A percentile compares a stretch with the other conserved stretches of the same genome.
phyloP scores from a whole-genome alignment of 2,888 invertebrate genomes.

The Cantharis lateralis region DNA sequence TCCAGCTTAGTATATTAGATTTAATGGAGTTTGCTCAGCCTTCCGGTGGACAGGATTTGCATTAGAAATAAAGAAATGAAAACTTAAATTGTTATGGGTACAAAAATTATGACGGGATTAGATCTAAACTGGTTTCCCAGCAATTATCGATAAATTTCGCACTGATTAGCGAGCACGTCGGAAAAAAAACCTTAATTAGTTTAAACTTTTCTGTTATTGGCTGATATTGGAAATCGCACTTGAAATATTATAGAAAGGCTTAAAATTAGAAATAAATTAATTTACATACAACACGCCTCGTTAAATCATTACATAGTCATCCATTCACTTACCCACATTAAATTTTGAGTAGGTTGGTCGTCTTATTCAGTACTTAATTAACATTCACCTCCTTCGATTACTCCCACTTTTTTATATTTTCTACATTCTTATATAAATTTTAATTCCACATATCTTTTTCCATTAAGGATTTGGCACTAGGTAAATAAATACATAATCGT shows the following conservation, averaged over 20 bases:
- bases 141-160: too few species aligned
- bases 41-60: too few species aligned
- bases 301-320: slow-evolving; percentile 8
- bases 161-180: background rate
- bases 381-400: slow-evolving; percentile 12
- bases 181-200: background rate
- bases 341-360: slow-evolving; percentile 13
- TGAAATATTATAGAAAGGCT: background rate
- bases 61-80: too few species aligned
- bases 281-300: slow-evolving; percentile 17
- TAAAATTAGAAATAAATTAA: slow-evolving; percentile 11
- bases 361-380: slow-evolving; percentile 18
- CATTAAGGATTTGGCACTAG: background rate
- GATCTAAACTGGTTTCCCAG: too few species aligned
- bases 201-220: background rate
- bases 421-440: background rate
- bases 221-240: background rate
- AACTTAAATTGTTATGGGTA: too few species aligned
- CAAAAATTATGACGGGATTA: too few species aligned
- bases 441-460: background rate
- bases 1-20: too few species aligned
- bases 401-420: slow-evolving; percentile 11
- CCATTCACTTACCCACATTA: slow-evolving; percentile 15
- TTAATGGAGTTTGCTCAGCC: too few species aligned
- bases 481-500: too few species aligned